Evolutionary conservation across 2,113 vertebrate species (phyloP).

Genomic region (Polyodon spathula): DNA sequence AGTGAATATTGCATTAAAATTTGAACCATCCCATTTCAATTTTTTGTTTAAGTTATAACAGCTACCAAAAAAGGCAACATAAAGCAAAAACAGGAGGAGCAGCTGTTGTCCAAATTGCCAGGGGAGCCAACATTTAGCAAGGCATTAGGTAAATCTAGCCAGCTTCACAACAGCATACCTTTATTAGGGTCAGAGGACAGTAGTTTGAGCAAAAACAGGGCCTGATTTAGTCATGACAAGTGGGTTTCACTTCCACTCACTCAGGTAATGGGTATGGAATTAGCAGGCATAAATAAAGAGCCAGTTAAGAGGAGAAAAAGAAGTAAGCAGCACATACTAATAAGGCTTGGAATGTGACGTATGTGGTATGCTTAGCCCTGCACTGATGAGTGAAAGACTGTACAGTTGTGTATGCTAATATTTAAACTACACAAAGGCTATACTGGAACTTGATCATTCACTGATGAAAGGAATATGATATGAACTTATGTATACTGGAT

Average conservation of each 20-base stretch:
- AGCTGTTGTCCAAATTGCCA: background rate
- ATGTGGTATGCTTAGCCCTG: background rate
- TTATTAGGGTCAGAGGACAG: background rate
- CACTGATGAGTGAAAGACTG: background rate
- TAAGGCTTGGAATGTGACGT: background rate
- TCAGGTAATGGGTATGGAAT: background rate
- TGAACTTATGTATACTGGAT: background rate
- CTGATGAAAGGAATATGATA: background rate
- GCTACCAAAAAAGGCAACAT: background rate
- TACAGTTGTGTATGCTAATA: background rate
- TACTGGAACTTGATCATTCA: background rate
- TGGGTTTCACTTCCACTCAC: conserved; percentile 1
- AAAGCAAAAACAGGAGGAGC: background rate
- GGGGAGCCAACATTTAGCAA: background rate
- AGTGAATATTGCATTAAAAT: background rate
- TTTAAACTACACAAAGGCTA: background rate
- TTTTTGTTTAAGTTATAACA: background rate
- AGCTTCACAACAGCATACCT: conserved; percentile 1
- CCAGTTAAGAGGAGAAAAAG: background rate
- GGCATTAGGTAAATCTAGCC: background rate
- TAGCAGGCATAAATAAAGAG: background rate
- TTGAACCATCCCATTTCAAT: background rate
- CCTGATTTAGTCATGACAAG: background rate
- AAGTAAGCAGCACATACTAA: background rate
- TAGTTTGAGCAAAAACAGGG: background rate